These are phyloP conservation scores for Acrobeloides nanus DNA, from an alignment of 2,888 invertebrate genomes.

Conservation along the genomic window DNA sequence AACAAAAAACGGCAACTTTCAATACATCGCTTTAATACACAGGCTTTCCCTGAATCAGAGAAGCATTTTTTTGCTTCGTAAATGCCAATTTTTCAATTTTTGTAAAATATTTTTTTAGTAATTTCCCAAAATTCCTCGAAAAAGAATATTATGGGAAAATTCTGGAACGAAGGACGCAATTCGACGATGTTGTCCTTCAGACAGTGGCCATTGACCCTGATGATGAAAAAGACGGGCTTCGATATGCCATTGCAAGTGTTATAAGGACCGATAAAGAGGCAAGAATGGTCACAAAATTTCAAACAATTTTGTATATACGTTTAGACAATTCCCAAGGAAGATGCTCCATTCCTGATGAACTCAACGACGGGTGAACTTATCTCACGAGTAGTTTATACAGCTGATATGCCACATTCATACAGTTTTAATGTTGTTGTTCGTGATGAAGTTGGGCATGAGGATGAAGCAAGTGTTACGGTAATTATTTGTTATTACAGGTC, in stretches of 20 bases:
- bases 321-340: conserved; percentile 12
- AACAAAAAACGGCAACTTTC: too few relatives aligned
- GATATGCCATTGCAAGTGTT: conserved; percentile 13
- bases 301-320: background rate
- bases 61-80: too few relatives aligned
- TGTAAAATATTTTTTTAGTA: background rate
- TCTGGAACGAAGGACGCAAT: conserved; percentile 14
- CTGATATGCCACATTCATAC: conserved; percentile 11
- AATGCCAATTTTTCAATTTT: background rate
- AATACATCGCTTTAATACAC: too few relatives aligned
- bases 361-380: conserved; percentile 7
- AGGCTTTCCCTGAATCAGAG: too few relatives aligned
- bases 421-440: conserved; percentile 13
- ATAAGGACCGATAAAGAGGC: conserved; percentile 14
- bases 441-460: conserved; percentile 13
- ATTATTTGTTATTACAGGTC: background rate
- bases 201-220: conserved; percentile 13
- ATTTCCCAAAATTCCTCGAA: conserved; percentile 1
- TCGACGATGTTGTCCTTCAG: conserved; percentile 12
- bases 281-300: conserved; percentile 4
- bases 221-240: conserved; percentile 8
- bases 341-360: conserved; percentile 12
- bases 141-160: conserved; percentile 16
- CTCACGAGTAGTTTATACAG: conserved; percentile 6
- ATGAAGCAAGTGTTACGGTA: conserved; percentile 12